phyloP scores from a whole-genome alignment of 2,113 vertebrate species.

The Caracal caracal region DNA sequence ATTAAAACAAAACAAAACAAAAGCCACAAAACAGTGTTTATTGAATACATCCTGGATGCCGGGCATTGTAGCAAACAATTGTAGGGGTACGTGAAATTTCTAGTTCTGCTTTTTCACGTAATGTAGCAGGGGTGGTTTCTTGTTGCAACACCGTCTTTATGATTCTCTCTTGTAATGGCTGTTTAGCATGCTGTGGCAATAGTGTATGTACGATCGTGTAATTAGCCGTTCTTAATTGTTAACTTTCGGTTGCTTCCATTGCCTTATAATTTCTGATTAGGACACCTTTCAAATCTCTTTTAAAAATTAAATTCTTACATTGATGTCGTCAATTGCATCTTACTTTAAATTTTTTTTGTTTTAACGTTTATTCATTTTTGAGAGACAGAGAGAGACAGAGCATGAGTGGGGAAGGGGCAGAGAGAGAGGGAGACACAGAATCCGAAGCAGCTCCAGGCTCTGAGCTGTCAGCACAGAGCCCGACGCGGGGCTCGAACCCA shows the following conservation, averaged over 20 bases:
- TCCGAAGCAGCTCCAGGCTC: too few species aligned
- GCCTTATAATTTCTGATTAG: slow-evolving; percentile 28
- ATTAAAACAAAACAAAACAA: too few species aligned
- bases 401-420: too few species aligned
- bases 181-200: neutral
- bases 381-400: too few species aligned
- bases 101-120: slow-evolving; percentile 9
- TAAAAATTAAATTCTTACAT: neutral
- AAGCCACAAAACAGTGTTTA: too few species aligned
- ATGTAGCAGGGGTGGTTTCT: neutral
- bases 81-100: neutral
- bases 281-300: neutral
- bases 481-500: too few species aligned
- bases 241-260: neutral
- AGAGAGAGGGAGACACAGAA: too few species aligned
- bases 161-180: neutral
- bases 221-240: neutral
- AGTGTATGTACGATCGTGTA: neutral
- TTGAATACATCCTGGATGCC: neutral
- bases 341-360: neutral
- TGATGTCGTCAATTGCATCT: neutral
- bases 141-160: neutral
- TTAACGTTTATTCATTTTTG: too few species aligned
- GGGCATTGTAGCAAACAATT: neutral
- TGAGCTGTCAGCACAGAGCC: too few species aligned